These are phyloP conservation scores for Esperia sulphurella DNA, from an alignment of 2,888 invertebrate species.

Conservation along the genomic window DNA sequence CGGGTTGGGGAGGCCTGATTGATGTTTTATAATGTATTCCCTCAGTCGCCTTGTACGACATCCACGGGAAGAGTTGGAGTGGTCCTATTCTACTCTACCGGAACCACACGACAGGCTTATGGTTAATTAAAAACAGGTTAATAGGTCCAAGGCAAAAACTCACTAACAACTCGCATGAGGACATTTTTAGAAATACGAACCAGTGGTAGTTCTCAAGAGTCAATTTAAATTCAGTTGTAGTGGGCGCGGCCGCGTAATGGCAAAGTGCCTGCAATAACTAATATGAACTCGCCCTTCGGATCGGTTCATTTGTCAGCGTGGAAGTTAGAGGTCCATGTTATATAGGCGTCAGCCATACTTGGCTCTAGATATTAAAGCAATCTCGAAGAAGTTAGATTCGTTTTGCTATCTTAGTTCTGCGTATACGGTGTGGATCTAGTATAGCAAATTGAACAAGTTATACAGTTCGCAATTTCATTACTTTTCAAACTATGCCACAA, in stretches of 20 bases:
- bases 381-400: neutral
- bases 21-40: too few species aligned
- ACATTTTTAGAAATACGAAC: slow-evolving; percentile 11
- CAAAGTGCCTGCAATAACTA: slow-evolving; percentile 61
- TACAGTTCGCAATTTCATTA: too few species aligned
- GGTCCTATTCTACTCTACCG: too few species aligned
- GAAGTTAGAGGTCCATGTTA: neutral
- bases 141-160: neutral
- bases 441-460: too few species aligned
- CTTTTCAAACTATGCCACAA: too few species aligned
- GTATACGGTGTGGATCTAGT: too few species aligned
- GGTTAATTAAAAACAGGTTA: slow-evolving; percentile 8
- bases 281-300: slow-evolving; percentile 48
- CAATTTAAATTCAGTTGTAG: slow-evolving; percentile 59
- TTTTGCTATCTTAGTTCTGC: too few species aligned
- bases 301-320: slow-evolving; percentile 55
- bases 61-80: too few species aligned
- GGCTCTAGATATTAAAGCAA: neutral
- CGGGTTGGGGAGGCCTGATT: too few species aligned
- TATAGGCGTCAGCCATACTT: neutral
- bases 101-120: neutral
- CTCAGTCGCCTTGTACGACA: too few species aligned
- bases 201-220: slow-evolving; percentile 29
- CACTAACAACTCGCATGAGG: slow-evolving; percentile 1
- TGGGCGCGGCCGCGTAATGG: slow-evolving; percentile 55